phyloP scores from a whole-genome alignment of 2,888 invertebrate genomes.

The Ecliptopera silaceata region DNA sequence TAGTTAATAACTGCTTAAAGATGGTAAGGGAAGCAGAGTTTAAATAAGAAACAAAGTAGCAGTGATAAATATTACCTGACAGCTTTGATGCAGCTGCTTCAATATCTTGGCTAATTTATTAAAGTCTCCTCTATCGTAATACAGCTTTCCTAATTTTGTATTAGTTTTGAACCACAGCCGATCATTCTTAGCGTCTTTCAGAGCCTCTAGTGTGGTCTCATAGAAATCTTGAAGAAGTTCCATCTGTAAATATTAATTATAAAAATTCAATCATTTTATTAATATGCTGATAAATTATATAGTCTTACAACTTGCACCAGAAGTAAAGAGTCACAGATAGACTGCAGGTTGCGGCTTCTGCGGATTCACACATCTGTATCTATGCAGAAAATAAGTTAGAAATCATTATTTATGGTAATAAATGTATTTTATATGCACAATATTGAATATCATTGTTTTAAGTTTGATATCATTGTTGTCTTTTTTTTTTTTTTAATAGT shows the following conservation, averaged over 20 bases:
- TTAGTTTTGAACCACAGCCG: constrained; percentile 99
- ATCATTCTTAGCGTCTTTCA: constrained; percentile 99
- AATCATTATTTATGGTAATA: too few relatives aligned
- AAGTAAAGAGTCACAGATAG: neutral
- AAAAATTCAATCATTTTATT: neutral
- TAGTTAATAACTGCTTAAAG: neutral
- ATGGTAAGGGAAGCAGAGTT: too few relatives aligned
- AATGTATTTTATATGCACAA: neutral
- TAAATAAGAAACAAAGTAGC: neutral
- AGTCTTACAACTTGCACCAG: neutral
- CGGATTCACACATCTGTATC: neutral
- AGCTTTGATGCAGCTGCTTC: constrained; percentile 98
- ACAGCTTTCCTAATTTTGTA: constrained; percentile 98
- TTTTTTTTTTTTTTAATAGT: neutral
- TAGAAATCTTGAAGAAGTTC: constrained; percentile 99
- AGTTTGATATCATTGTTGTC: neutral
- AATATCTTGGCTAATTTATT: constrained; percentile 97
- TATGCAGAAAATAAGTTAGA: neutral
- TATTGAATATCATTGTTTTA: neutral
- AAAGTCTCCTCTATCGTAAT: constrained; percentile 98
- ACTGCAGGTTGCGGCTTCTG: neutral
- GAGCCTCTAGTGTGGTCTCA: constrained; percentile 96
- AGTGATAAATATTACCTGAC: constrained; percentile 86
- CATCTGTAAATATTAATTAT: constrained; percentile 85
- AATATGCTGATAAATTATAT: neutral